A percentile compares a stretch with the other conserved stretches of the same genome.
Conservation (phyloP, 2,113 vertebrate species). For the Holacanthus passer region DNA sequence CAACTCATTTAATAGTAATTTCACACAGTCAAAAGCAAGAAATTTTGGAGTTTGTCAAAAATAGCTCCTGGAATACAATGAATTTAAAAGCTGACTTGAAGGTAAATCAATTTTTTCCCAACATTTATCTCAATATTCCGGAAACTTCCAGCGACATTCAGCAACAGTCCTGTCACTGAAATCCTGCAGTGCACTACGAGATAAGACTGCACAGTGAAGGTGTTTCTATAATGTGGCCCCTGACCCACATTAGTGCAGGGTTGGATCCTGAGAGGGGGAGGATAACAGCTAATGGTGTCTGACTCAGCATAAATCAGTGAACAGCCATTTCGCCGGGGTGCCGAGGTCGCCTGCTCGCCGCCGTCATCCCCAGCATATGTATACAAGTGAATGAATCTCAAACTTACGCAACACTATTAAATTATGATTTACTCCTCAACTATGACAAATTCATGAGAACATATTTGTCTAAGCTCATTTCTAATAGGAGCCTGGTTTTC, state of each 20-base stretch:
- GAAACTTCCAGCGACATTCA: conserved; percentile 16
- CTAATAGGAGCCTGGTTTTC: neutral
- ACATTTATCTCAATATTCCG: conserved; percentile 19
- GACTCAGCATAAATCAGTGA: conserved; percentile 69
- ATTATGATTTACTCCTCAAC: conserved; percentile 4
- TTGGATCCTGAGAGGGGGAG: conserved; percentile 65
- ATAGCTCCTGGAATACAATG: neutral
- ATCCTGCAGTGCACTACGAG: conserved; percentile 43
- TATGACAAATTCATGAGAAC: conserved; percentile 1
- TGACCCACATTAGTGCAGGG: conserved; percentile 72
- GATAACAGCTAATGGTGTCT: conserved; percentile 75
- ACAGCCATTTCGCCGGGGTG: conserved; percentile 45
- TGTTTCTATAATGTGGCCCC: conserved; percentile 66
- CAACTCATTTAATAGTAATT: neutral
- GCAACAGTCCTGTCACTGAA: neutral
- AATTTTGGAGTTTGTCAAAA: neutral
- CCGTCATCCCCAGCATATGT: conserved; percentile 48
- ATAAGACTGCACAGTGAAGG: conserved; percentile 51
- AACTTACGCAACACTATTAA: conserved; percentile 26
- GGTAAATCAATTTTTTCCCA: neutral
- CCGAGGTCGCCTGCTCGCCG: conserved; percentile 48
- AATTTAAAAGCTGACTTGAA: too few species aligned
- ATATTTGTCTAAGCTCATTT: conserved; percentile 7
- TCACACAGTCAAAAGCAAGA: neutral
- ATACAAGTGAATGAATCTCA: conserved; percentile 33